Base-by-base conservation (phyloP, 1,140 invertebrate species). In the Harpegnathos saltator region DNA sequence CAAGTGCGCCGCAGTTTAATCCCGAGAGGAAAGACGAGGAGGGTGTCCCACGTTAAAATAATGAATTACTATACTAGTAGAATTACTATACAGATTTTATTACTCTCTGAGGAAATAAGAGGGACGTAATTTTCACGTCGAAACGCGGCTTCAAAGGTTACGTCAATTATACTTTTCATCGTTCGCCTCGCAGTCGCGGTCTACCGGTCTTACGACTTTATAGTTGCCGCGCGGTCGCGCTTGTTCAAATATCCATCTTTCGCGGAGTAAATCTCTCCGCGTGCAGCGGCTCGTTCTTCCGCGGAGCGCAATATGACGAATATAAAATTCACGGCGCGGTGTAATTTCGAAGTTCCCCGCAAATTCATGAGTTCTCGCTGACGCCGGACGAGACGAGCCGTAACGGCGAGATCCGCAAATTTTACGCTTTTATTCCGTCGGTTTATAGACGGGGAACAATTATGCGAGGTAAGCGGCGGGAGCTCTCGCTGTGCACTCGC, bases 371-470 rank as follows among this genome's bases (percentile, higher is more conserved):
- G 3, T n/a, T 29, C 19, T 56, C n/a, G 15, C n/a, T n/a, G n/a
- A 1, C 19, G 9, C 26, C 56, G 15, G 22, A 26, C 44, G 14
- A 9, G 38, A 33, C 29, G 38, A 63, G 22, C n/a, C n/a, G 9
- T 61, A 61, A 0, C 29, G 19, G 0, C 24, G 73, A 24, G 26
- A 24, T 44, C 24, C 22, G 4, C 4, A 19, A 73, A 71, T 59
- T 66, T 85, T 19, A n/a, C 3, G 24, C 33, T 38, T 86, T 58
- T 33, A 12, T 52, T 12, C 56, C 38, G 24, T 59, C 38, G 7
- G n/a, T 38, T 22, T 26, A 62, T 69, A 33, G n/a, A 38, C 48
- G 38, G 38, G 17, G 81, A 84, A 75, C 17, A 84, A 87, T 86
- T 86, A 84, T 12, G n/a, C 44, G 26, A n/a, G 38, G 54, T 48